Evolutionary conservation across 2,113 vertebrate species (phyloP).

Genomic region (Cryptotis parvus): DNA sequence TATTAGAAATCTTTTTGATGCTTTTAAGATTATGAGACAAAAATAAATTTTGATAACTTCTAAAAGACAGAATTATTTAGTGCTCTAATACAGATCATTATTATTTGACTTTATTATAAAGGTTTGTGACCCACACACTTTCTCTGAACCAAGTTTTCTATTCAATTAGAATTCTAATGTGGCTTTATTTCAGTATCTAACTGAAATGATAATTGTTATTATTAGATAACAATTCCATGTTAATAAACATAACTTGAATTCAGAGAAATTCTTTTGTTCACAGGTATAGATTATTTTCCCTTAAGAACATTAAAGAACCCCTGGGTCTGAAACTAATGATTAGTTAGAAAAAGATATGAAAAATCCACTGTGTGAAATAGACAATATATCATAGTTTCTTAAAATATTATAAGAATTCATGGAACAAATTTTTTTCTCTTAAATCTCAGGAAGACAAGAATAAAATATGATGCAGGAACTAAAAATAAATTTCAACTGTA

Average conservation of each 20-base stretch:
- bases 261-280: background rate
- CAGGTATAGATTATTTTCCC: background rate
- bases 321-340: slow-evolving; percentile 6
- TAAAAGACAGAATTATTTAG: background rate
- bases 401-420: background rate
- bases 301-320: background rate
- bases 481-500: background rate
- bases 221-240: background rate
- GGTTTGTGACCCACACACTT: background rate
- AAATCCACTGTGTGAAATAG: background rate
- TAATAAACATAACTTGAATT: background rate
- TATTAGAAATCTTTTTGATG: background rate
- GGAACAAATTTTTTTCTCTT: background rate
- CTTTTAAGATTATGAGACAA: background rate
- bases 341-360: slow-evolving; percentile 35
- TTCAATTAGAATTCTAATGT: background rate
- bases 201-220: too few relatives aligned
- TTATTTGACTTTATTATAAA: background rate
- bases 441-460: background rate
- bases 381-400: background rate
- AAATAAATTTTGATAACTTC: slow-evolving; percentile 16
- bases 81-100: background rate
- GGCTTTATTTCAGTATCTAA: background rate
- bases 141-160: background rate
- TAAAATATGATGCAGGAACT: background rate